Conservation (phyloP, 2,113 vertebrate genomes). For the Urocolius indicus region DNA sequence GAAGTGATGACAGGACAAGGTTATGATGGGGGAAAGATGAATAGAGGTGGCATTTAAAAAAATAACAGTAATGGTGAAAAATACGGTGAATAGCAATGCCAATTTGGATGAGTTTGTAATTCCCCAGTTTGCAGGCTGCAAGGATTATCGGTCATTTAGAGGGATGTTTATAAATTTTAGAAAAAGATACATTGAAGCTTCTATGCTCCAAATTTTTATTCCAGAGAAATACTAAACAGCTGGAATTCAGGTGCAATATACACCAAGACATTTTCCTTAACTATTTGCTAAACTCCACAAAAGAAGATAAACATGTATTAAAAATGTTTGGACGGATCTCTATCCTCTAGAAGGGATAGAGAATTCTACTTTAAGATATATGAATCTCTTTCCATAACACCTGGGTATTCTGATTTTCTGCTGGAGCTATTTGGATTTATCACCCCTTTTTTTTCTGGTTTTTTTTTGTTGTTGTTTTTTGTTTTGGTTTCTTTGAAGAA, state of each 20-base stretch:
- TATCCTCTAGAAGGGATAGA: background rate
- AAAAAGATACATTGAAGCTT: background rate
- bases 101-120: background rate
- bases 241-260: background rate
- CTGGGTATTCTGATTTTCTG: background rate
- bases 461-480: no score
- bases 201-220: background rate
- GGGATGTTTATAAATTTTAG: background rate
- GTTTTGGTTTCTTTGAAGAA: background rate
- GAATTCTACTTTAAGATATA: background rate
- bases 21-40: background rate
- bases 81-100: background rate
- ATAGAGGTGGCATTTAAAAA: constrained; percentile 23
- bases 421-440: background rate
- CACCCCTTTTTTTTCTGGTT: background rate
- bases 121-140: background rate
- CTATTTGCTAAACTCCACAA: background rate
- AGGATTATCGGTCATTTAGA: background rate
- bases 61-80: background rate
- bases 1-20: constrained; percentile 23
- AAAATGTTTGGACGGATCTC: background rate
- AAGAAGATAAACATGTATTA: background rate
- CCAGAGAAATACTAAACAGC: background rate
- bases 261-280: background rate
- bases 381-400: background rate